Base-by-base conservation (phyloP, 2,113 vertebrate genomes). In the Bubo scandiacus region DNA sequence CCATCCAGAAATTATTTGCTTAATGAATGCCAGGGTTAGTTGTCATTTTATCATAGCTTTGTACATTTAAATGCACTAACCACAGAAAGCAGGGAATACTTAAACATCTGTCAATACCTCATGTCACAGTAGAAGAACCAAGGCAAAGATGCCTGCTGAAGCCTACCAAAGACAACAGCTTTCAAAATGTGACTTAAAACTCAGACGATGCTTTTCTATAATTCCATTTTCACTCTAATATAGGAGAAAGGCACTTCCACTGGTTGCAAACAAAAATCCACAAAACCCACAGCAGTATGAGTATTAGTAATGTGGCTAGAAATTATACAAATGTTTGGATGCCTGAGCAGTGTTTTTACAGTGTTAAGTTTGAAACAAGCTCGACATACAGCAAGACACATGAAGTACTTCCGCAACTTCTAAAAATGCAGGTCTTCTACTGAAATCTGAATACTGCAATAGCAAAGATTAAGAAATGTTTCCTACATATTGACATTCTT, bases 241-340 rank as follows among this genome's bases (percentile, higher is more conserved):
- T 1, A 59, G 12, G 6, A 58, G 38, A 40, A 55, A 65, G 15
- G 29, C 34, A 47, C 15, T 80, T 63, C 9, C n/a, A 66, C 29
- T 9, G 15, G 40, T 36, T 49, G 45, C 7, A 65, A 83, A 49
- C 15, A 62, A 73, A 71, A 75, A 32, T 6, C 5, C 0, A 17
- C 36, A 27, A 42, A 63, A 1, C 5, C 27, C 45, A 70, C 4
- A 61, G 42, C 4, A 66, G 54, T 27, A 68, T 52, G 78, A 54
- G 59, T 6, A 20, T 47, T 12, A 62, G 12, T 20, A 61, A 22
- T 1, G 15, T 14, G 1, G 10, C n/a, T 0, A 90, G 23, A 92
- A 90, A 45, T 4, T 9, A 36, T 12, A 62, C 10, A 71, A 68
- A 2, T 15, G 17, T 42, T 79, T 62, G 52, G 32, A 67, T 45